Evolutionary conservation across 2,888 invertebrate genomes (phyloP).

Genomic region (Plagiodera versicolora): DNA sequence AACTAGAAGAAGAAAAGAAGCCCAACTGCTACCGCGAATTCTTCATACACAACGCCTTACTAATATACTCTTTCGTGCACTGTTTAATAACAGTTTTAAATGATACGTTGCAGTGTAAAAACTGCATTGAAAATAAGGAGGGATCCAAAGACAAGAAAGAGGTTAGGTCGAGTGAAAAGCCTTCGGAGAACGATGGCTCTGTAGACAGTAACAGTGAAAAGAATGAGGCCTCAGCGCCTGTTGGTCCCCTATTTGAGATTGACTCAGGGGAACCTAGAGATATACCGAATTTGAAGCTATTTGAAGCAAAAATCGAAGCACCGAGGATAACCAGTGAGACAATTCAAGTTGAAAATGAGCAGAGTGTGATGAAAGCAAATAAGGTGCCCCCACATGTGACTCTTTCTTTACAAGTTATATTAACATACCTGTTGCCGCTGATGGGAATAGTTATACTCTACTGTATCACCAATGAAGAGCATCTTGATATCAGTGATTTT

Average conservation of each 20-base stretch:
- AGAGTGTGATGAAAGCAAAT: background rate
- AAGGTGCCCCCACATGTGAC: background rate
- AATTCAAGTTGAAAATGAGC: background rate
- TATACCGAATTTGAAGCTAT: constrained; percentile 31
- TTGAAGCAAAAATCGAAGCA: constrained; percentile 29
- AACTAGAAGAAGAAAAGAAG: constrained; percentile 18
- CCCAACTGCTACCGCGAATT: constrained; percentile 35
- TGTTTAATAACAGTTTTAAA: constrained; percentile 45
- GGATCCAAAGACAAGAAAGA: constrained; percentile 12
- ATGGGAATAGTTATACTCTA: constrained; percentile 36
- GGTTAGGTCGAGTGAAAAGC: background rate
- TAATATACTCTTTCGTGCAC: constrained; percentile 47
- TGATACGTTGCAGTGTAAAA: constrained; percentile 37
- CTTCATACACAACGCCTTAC: constrained; percentile 43
- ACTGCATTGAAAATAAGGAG: constrained; percentile 22
- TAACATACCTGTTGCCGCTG: constrained; percentile 38
- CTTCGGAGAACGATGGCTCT: constrained; percentile 14
- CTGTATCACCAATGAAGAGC: constrained; percentile 28
- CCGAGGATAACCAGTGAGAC: constrained; percentile 7
- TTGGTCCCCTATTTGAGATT: constrained; percentile 29
- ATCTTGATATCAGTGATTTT: constrained; percentile 5
- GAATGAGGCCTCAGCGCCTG: constrained; percentile 23
- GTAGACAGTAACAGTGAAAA: constrained; percentile 18
- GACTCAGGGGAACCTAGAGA: constrained; percentile 9
- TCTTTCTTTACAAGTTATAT: constrained; percentile 24